These are phyloP conservation scores for Hoplodrina ambigua DNA, from an alignment of 2,888 invertebrate species.

Conservation along the genomic window DNA sequence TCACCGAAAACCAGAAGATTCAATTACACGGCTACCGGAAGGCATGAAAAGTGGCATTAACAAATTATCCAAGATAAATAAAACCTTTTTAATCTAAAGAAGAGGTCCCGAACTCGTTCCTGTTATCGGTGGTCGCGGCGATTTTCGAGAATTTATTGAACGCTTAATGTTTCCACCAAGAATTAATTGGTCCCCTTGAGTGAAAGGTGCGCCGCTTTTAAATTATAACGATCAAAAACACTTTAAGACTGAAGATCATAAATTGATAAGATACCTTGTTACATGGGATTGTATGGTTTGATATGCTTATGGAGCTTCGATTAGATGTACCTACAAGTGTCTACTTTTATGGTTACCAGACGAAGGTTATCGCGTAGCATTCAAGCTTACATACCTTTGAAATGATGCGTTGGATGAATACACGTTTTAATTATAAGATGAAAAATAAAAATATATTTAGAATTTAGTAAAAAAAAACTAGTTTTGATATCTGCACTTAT, in stretches of 20 bases:
- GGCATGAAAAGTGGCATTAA: slow-evolving; percentile 87
- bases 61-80: slow-evolving; percentile 90
- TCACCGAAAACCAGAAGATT: slow-evolving; percentile 89
- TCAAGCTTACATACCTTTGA: slow-evolving; percentile 5
- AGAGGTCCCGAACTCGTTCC: slow-evolving; percentile 79
- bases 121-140: slow-evolving; percentile 76
- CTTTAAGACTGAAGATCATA: slow-evolving; percentile 76
- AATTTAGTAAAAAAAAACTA: too few relatives aligned
- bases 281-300: slow-evolving; percentile 50
- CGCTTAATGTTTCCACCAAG: slow-evolving; percentile 84
- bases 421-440: slow-evolving; percentile 13
- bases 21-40: slow-evolving; percentile 89
- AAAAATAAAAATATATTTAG: slow-evolving; percentile 11
- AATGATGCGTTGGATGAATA: background rate
- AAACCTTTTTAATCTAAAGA: slow-evolving; percentile 85
- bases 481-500: too few relatives aligned
- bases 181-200: slow-evolving; percentile 84
- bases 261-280: slow-evolving; percentile 69
- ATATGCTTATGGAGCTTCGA: slow-evolving; percentile 49
- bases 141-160: slow-evolving; percentile 85
- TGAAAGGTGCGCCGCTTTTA: slow-evolving; percentile 83
- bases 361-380: slow-evolving; percentile 25
- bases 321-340: slow-evolving; percentile 42
- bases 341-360: slow-evolving; percentile 34
- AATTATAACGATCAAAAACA: slow-evolving; percentile 82